Percentiles rank a stretch among this genome's conserved stretches.
phyloP scores from a whole-genome alignment of 2,113 vertebrate genomes.

The Zeus faber region DNA sequence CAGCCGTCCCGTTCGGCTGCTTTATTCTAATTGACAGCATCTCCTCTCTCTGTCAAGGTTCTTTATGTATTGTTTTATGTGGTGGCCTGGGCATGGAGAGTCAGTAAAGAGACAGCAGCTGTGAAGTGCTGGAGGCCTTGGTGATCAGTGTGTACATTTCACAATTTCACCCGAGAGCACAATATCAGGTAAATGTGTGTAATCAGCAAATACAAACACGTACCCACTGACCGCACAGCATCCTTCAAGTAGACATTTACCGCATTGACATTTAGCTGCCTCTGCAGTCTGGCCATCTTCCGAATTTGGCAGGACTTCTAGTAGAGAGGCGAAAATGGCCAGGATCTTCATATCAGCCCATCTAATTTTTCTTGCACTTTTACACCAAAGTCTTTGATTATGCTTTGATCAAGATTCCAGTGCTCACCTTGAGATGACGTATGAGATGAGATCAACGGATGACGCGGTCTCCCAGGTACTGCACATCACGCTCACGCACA shows the following conservation, averaged over 20 bases:
- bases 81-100: slow-evolving; percentile 50
- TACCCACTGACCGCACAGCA: not conserved
- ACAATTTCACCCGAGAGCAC: no score
- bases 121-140: slow-evolving; percentile 43
- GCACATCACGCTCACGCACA: no score
- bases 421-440: slow-evolving; percentile 28
- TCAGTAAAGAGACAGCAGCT: slow-evolving; percentile 64
- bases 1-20: no score
- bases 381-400: slow-evolving; percentile 17
- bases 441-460: no score
- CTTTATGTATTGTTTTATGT: slow-evolving; percentile 53
- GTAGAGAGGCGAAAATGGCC: not conserved
- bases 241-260: not conserved
- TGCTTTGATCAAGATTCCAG: slow-evolving; percentile 29
- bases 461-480: no score
- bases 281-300: slow-evolving; percentile 14
- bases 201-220: slow-evolving; percentile 12
- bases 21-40: slow-evolving; percentile 66
- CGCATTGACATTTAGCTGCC: not conserved
- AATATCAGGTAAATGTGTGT: no score
- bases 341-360: slow-evolving; percentile 9
- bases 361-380: slow-evolving; percentile 18
- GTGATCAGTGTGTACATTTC: no score
- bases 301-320: slow-evolving; percentile 22
- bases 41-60: slow-evolving; percentile 43